phyloP scores from a whole-genome alignment of 2,797 vertebrate genomes.

The Danio aesculapii region DNA sequence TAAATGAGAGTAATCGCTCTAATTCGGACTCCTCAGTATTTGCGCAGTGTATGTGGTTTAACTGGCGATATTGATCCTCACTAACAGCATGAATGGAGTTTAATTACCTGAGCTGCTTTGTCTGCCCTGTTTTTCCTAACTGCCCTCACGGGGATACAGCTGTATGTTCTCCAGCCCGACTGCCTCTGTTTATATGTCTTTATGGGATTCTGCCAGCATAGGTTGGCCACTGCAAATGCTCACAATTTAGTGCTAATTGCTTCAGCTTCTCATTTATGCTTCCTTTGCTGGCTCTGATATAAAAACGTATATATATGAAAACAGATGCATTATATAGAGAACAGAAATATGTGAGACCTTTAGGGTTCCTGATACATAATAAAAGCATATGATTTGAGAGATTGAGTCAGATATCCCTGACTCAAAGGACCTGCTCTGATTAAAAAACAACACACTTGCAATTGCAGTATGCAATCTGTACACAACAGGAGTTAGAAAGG shows the following conservation, averaged over 20 bases:
- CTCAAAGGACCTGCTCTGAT: neutral
- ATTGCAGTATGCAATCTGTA: conserved; percentile 4
- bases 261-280: neutral
- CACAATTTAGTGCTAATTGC: neutral
- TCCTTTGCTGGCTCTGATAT: conserved; percentile 12
- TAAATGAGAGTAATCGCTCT: no score
- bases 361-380: conserved; percentile 6
- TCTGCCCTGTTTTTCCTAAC: conserved; percentile 59
- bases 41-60: conserved; percentile 52
- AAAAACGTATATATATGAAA: conserved; percentile 10
- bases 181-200: conserved; percentile 26
- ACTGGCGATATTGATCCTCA: conserved; percentile 63
- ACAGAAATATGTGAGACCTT: neutral
- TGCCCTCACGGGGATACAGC: conserved; percentile 53
- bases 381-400: conserved; percentile 25
- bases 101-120: conserved; percentile 65
- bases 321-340: conserved; percentile 7
- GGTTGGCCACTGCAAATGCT: neutral
- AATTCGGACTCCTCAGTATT: neutral
- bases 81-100: conserved; percentile 64
- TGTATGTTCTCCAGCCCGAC: conserved; percentile 30
- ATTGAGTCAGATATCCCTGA: conserved; percentile 28
- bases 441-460: conserved; percentile 32
- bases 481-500: conserved; percentile 1
- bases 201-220: conserved; percentile 23